Base-by-base conservation (phyloP, 2,888 invertebrate species). In the Hydriomena furcata region DNA sequence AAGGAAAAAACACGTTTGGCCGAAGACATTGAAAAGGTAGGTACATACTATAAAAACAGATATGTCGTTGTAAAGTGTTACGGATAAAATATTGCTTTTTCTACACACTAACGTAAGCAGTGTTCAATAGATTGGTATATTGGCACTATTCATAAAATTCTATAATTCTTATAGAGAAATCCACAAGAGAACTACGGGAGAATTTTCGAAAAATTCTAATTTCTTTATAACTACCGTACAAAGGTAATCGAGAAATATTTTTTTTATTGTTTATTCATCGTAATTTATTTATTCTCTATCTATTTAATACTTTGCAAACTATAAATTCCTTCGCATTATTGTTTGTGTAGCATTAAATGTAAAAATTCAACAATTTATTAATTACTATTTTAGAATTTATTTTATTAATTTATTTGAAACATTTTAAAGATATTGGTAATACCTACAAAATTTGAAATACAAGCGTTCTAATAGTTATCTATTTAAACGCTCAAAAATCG, bases 311-410 rank as follows among this genome's bases (percentile, higher is more conserved):
- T 37, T 60, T 48, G 81, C 78, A 81, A 83, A 79, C 73, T 80
- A 84, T 85, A 81, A 86, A 87, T 86, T 87, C 84, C 85, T 64
- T 82, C 71, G 77, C 75, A 71, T 84, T 81, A 79, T 82, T 82
- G 73, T 77, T 73, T 65, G 64, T 69, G 68, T 65, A 66, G 61
- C 62, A 66, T 60, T 66, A 62, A 61, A 55, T 68, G 64, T 69
- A 68, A 65, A 70, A 61, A 57, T 65, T 68, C 61, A 70, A 66
- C 62, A 63, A 64, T 61, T 61, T 64, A 63, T 56, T 62, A n/a
- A 66, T 34, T 42, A 46, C 52, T 58, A 61, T 61, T 60, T 60
- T 57, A 64, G 56, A 57, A 66, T 68, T 61, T 60, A 56, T 54
- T 48, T 70, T 60, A 58, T 59, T 58, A 61, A 59, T 54, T 48